Evolutionary conservation across 2,113 vertebrate species (phyloP), one percentile per base, ranked within the genome.

Genomic region (Podocnemis expansa): DNA sequence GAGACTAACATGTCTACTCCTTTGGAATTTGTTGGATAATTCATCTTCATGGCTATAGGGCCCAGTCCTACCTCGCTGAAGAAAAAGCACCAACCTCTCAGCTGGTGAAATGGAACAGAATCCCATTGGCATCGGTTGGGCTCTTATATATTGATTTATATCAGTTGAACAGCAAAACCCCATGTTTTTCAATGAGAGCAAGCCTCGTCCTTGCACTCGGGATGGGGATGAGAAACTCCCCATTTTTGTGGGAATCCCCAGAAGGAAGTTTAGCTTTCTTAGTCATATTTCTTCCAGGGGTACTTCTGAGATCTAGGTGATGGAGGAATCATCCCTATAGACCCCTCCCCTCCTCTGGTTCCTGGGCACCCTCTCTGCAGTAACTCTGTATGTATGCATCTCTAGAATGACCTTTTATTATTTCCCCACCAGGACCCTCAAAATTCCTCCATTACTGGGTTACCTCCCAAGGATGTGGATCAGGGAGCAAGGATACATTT

Each of bases 401-500:
- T 49, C 12, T 76, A 22, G 38, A 43, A 12, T 45, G 7, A 25
- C 22, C 25, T 45, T 29, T 29, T 76, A 24, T 76, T 45, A 76
- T 76, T 76, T 76, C 25, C 7, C 25, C 8, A 29, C 41, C 24
- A 54, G 27, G 19, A 5, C 5, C 89, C 55, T 51, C 70, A 76
- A 49, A 90, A 54, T 12, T 47, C 81, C 16, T 52, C 58, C 8
- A 1, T 78, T 79, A 31, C 16, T 76, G 60, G 0, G 0, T 55
- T 78, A 25, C 12, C 49, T 80, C 31, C 38, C 79, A 80, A 29
- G 41, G 14, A 29, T 13, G 41, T 1, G 16, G 56, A n/a, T 14
- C 9, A 2, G n/a, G n/a, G 10, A 84, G 38, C 10, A 84, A 5
- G 0, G 0, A 25, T 6, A 1, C 5, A 38, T 56, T 78, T 83